Evolutionary conservation across 2,113 vertebrate species (phyloP).

Genomic region (Paramisgurnus dabryanus): DNA sequence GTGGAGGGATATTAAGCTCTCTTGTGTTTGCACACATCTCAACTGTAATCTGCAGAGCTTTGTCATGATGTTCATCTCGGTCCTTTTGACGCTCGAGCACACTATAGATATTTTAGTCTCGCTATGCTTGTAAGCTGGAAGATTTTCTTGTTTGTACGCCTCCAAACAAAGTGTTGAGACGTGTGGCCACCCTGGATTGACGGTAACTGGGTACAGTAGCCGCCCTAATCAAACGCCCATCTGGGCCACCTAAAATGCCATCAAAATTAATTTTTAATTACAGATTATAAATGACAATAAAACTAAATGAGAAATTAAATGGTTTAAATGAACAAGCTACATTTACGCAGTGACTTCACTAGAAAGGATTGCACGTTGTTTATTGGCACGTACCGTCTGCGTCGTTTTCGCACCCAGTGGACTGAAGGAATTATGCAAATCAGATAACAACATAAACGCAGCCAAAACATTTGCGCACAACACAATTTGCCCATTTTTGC

Average conservation of each 20-base stretch:
- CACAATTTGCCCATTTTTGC: too few relatives aligned
- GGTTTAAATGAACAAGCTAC: too few relatives aligned
- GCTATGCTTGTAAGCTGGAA: too few relatives aligned
- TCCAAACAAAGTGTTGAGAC: neutral
- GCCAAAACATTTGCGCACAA: too few relatives aligned
- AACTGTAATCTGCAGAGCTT: slow-evolving; percentile 6
- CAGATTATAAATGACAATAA: neutral
- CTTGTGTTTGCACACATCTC: slow-evolving; percentile 9
- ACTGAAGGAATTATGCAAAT: too few relatives aligned
- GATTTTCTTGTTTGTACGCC: neutral
- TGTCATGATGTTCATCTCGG: neutral
- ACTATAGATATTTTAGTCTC: neutral
- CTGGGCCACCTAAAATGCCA: neutral
- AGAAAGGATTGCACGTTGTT: too few relatives aligned
- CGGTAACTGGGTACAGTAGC: neutral
- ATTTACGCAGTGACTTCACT: too few relatives aligned
- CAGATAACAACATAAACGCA: too few relatives aligned
- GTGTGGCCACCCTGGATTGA: neutral
- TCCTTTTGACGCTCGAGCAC: neutral
- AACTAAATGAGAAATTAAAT: neutral
- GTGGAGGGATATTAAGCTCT: neutral
- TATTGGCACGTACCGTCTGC: too few relatives aligned
- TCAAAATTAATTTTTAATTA: neutral
- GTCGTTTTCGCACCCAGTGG: too few relatives aligned
- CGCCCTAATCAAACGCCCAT: too few relatives aligned